These are phyloP conservation scores for Cephalotes varians DNA, from an alignment of 2,888 invertebrate genomes.

Conservation along the genomic window DNA sequence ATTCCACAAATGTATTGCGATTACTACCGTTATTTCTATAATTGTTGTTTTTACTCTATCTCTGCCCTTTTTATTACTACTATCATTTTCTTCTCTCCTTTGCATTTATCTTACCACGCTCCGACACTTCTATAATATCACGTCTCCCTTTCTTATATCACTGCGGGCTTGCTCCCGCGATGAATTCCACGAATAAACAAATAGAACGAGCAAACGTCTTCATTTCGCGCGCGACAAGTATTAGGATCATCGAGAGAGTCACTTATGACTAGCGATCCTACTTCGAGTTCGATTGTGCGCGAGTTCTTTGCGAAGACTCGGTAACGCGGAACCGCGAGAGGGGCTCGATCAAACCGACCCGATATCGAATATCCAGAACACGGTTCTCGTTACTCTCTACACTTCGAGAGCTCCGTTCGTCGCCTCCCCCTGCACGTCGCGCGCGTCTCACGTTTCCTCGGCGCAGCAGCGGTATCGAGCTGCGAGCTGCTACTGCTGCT, in stretches of 20 bases:
- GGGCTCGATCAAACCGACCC: conserved; percentile 56
- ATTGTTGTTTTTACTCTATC: neutral
- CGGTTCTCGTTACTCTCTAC: conserved; percentile 58
- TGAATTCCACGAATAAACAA: neutral
- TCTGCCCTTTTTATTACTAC: neutral
- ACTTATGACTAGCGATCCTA: neutral
- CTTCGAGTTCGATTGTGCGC: conserved; percentile 1
- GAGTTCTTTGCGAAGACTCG: conserved; percentile 6
- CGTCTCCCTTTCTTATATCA: neutral
- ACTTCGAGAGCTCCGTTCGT: conserved; percentile 33
- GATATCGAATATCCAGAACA: conserved; percentile 65
- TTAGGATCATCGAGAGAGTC: neutral
- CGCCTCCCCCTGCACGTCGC: conserved; percentile 21
- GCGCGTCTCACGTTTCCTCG: conserved; percentile 16
- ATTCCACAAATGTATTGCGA: neutral
- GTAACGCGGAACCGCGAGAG: conserved; percentile 30
- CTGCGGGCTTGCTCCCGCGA: neutral
- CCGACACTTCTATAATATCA: neutral
- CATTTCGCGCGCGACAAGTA: neutral
- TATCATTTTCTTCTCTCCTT: neutral
- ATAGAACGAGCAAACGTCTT: neutral
- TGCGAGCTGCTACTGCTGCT: conserved; percentile 13
- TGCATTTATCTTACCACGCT: conserved; percentile 4
- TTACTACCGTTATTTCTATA: neutral
- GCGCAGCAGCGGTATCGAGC: conserved; percentile 39